A percentile compares a stretch with the other conserved stretches of the same genome.
Evolutionary conservation across 2,113 vertebrate species (phyloP).

Genomic region (Tragelaphus buxtoni): DNA sequence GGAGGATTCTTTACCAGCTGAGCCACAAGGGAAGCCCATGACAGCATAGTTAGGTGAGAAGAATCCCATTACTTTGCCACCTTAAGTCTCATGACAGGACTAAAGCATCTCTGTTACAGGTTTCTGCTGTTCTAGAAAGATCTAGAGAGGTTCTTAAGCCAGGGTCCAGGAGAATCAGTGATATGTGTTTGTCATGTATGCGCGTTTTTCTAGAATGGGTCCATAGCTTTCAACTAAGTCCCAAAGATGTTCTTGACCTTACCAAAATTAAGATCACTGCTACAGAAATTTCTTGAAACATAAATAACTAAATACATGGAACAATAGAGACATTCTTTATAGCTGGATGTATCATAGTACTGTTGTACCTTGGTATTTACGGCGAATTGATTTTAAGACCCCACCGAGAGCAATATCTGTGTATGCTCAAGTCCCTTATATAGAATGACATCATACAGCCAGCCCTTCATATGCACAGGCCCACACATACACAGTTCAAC

Average conservation of each 20-base stretch:
- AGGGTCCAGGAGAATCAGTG: background rate
- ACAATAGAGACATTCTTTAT: background rate
- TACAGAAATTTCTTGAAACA: background rate
- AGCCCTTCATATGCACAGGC: background rate
- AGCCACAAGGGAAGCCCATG: background rate
- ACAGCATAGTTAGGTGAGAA: background rate
- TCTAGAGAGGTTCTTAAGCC: background rate
- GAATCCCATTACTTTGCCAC: background rate
- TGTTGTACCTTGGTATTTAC: background rate
- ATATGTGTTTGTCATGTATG: background rate
- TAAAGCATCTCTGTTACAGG: background rate
- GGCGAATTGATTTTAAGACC: background rate
- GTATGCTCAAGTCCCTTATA: background rate
- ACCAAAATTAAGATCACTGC: background rate
- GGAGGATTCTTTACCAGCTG: background rate
- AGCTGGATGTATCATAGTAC: background rate
- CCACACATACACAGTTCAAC: background rate
- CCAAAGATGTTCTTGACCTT: background rate
- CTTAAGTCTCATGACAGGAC: background rate
- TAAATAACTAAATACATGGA: background rate
- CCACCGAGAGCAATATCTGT: background rate
- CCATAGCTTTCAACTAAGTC: background rate
- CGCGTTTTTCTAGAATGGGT: background rate
- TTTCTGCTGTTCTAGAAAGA: background rate
- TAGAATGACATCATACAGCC: background rate